phyloP scores from a whole-genome alignment of 2,113 vertebrate species.

The Mirounga angustirostris region DNA sequence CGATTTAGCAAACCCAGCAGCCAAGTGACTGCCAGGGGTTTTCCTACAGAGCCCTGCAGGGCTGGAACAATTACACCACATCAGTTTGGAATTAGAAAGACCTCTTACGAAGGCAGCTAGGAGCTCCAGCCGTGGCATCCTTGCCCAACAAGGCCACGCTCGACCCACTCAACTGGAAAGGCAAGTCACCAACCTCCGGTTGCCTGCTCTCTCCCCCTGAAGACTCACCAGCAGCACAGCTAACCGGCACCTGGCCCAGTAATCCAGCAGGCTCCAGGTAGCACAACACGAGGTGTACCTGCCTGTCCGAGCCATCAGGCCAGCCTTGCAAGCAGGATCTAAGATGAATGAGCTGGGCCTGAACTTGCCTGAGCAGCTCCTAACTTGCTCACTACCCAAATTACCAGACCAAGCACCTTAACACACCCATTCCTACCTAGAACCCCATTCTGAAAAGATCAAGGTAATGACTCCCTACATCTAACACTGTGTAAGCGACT shows the following conservation, averaged over 20 bases:
- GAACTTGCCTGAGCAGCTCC: background rate
- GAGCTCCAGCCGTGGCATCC: background rate
- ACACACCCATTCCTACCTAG: background rate
- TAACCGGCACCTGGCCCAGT: background rate
- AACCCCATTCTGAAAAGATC: background rate
- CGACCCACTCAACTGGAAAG: conserved; percentile 9
- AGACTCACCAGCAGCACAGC: background rate
- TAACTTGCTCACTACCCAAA: background rate
- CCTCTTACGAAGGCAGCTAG: background rate
- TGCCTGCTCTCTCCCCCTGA: background rate
- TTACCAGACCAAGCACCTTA: background rate
- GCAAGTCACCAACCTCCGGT: background rate
- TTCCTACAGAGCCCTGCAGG: conserved; percentile 56
- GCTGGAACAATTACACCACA: background rate
- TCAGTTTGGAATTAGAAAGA: conserved; percentile 23
- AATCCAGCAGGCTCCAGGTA: background rate
- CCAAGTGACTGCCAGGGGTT: conserved; percentile 51
- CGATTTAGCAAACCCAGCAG: conserved; percentile 20
- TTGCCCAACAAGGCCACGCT: background rate
- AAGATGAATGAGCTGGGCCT: background rate
- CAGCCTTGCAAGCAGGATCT: background rate
- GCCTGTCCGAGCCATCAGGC: background rate
- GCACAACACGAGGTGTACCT: rapidly evolving
- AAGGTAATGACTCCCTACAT: background rate
- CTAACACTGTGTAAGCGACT: background rate